These are phyloP conservation scores for Drosophila ananassae DNA, from an alignment of 1,140 invertebrate genomes.

Conservation along the genomic window DNA sequence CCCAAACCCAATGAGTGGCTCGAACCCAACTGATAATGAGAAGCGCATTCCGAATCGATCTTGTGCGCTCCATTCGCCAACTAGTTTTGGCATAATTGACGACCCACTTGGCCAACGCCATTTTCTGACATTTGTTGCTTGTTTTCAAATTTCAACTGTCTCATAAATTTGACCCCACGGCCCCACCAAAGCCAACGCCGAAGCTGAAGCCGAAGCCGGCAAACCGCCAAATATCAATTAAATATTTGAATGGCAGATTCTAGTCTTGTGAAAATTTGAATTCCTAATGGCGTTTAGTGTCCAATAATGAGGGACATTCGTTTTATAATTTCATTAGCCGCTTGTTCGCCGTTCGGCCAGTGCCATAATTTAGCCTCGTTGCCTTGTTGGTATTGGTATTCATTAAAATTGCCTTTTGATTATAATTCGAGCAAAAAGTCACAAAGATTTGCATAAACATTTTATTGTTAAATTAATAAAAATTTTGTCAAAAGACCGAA, in stretches of 20 bases:
- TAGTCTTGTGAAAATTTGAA: constrained; percentile 70
- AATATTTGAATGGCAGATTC: constrained; percentile 47
- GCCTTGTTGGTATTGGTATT: constrained; percentile 26
- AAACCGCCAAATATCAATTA: constrained; percentile 38
- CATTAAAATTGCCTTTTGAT: constrained; percentile 77
- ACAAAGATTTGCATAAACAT: constrained; percentile 75
- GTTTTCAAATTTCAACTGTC: constrained; percentile 76
- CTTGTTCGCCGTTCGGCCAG: constrained; percentile 44
- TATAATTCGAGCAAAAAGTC: constrained; percentile 67
- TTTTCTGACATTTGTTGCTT: constrained; percentile 74
- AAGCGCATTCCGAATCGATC: constrained; percentile 27
- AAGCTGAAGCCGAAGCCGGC: background rate
- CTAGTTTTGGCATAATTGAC: constrained; percentile 65
- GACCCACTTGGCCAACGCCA: constrained; percentile 63
- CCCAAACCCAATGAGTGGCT: constrained; percentile 25
- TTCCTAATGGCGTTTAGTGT: constrained; percentile 79
- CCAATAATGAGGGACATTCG: constrained; percentile 80
- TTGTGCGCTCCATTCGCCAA: constrained; percentile 19
- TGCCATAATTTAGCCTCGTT: constrained; percentile 45
- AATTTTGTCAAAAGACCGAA: constrained; percentile 58
- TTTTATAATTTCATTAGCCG: constrained; percentile 82
- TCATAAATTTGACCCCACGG: constrained; percentile 68
- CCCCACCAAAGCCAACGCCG: constrained; percentile 19
- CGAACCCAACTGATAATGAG: constrained; percentile 27
- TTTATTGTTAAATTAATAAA: constrained; percentile 82